Base-by-base conservation (phyloP, 37 sponge, comb jelly and placozoan species). In the Hormiphora californensis region DNA sequence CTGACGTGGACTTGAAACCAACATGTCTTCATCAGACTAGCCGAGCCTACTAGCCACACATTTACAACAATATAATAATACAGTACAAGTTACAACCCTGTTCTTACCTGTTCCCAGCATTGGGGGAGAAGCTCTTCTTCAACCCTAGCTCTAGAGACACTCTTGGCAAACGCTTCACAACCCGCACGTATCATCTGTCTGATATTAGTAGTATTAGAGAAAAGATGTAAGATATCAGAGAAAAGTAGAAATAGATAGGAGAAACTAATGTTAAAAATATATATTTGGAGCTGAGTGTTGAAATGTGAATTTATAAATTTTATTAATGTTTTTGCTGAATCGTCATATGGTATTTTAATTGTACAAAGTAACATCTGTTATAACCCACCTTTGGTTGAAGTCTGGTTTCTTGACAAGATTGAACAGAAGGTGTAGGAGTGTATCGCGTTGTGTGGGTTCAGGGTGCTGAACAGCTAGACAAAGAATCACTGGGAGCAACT, bases 101-200 rank as follows among this genome's bases (percentile, higher is more conserved):
- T 30, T 23, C 33, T 63, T 28, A 92, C 93, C 88, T 94, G 96
- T 85, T 92, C 91, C 94, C 92, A 96, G 39, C 93, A 90, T 88
- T 96, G 96, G 5, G 94, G 94, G 51, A 96, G 78, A 3, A 96
- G 91, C 89, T 96, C 96, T 2, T 87, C 86, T 62, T 90, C 91
- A 41, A 93, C 67, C 40, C 88, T 35, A 11, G 43, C 62, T 19
- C 32, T 21, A 0, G 88, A 91, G n/a, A 86, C 88, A 36, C 88
- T 55, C 86, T 88, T 90, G 78, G 96, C 91, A 61, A 91, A 93
- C 12, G 92, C 91, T 63, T 92, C 93, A 88, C 94, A 91, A 15
- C 94, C 91, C 38, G 87, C 87, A 87, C 93, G 86, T 36, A 94
- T 94, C 86, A 92, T 88, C 65, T 91, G 91, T 35, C 94, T 94